Conservation (phyloP, 2,888 invertebrate genomes). For the Chromoteleia sp. region DNA sequence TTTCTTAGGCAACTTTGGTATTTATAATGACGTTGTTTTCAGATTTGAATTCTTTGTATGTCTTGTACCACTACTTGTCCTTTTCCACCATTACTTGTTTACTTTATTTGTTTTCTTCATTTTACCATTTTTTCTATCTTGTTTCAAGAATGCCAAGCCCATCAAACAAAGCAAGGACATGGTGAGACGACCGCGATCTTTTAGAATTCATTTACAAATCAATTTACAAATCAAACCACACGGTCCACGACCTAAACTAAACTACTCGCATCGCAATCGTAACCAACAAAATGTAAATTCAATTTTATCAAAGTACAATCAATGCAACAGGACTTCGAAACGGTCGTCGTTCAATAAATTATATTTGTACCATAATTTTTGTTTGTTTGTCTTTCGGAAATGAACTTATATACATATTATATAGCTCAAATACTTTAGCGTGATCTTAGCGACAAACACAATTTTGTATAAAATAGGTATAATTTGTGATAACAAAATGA, state of each 20-base stretch:
- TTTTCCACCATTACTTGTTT: conserved; percentile 69
- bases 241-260: background rate
- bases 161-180: conserved; percentile 50
- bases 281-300: conserved; percentile 24
- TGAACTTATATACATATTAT: conserved; percentile 22
- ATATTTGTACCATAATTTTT: conserved; percentile 32
- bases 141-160: conserved; percentile 45
- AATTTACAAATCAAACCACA: background rate
- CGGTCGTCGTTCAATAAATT: conserved; percentile 11
- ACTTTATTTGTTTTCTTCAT: no score
- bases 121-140: conserved; percentile 2
- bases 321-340: conserved; percentile 7
- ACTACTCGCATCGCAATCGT: background rate
- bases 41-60: conserved; percentile 72
- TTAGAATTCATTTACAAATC: background rate
- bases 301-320: background rate
- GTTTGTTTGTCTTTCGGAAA: conserved; percentile 6
- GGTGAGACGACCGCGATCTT: conserved; percentile 10
- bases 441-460: conserved; percentile 5
- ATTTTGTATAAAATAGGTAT: conserved; percentile 4
- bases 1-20: conserved; percentile 94
- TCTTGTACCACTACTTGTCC: conserved; percentile 63
- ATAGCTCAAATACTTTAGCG: conserved; percentile 27
- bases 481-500: conserved; percentile 21
- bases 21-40: conserved; percentile 89